Base-by-base conservation (phyloP, 2,888 invertebrate genomes). In the Drosophila acutilabella region DNA sequence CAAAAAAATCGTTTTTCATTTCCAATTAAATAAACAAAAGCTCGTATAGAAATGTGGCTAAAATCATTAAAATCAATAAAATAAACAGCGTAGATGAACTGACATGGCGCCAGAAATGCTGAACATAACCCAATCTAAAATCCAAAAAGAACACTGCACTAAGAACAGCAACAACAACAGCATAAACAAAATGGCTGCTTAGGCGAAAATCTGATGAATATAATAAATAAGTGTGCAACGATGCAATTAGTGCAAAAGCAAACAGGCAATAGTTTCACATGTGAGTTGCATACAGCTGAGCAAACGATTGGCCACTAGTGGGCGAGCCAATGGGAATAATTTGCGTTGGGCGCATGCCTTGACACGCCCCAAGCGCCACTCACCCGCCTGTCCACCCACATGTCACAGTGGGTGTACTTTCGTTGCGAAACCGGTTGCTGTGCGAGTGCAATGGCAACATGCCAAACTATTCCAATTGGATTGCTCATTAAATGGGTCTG, bases 51-150 rank as follows among this genome's bases (percentile, higher is more conserved):
- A 79, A 85, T 74, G 86, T 85, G 86, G 80, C 74, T 80, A 82
- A 75, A 74, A 85, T 88, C 85, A 84, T 83, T 78, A 78, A 85
- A 88, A 82, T 85, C 88, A 82, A 84, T 88, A 88, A 84, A 84
- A 88, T 85, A 88, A 88, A 88, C 75, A 88, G 73, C 74, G 65
- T 59, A 52, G 67, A 71, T 69, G 60, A 76, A 60, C 71, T 77
- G 83, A 83, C 83, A 76, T 67, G 77, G 80, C 72, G 78, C 66
- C 71, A 74, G 30, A 79, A 44, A 78, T 74, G 74, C 54, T 74
- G 48, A 68, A 45, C 71, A 74, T 50, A 64, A 38, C 44, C 33
- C 45, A 62, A 70, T 33, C 72, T 48, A 45, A 23, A 51, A 40
- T 44, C 10, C 16, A 48, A 14, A 30, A 30, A 23, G 6, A 23